Evolutionary conservation across 2,888 invertebrate species (phyloP).

Genomic region (Thymelicus lineola): DNA sequence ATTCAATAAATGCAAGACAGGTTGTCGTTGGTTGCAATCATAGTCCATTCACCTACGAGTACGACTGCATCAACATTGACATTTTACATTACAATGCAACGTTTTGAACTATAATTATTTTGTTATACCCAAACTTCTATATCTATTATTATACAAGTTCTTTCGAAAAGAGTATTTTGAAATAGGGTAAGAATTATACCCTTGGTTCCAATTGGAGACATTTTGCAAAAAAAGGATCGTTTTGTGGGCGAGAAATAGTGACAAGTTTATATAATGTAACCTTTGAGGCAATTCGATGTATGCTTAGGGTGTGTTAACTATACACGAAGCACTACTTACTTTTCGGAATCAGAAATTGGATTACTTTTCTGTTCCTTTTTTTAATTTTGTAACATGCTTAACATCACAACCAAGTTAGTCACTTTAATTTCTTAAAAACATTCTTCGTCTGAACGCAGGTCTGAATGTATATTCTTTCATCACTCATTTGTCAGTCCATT

Average conservation of each 20-base stretch:
- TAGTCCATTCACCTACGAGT: conserved; percentile 30
- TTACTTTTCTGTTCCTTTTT: too few relatives aligned
- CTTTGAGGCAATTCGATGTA: too few relatives aligned
- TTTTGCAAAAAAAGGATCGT: too few relatives aligned
- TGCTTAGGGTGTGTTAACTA: too few relatives aligned
- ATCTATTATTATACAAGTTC: neutral
- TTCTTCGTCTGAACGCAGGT: too few relatives aligned
- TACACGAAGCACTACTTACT: too few relatives aligned
- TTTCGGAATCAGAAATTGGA: too few relatives aligned
- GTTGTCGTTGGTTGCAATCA: conserved; percentile 20
- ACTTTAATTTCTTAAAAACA: neutral
- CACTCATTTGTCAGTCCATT: conserved; percentile 19
- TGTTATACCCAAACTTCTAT: neutral
- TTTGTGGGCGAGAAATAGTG: too few relatives aligned
- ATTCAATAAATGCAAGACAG: conserved; percentile 34
- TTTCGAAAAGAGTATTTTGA: neutral
- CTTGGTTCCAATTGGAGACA: too few relatives aligned
- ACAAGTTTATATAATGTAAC: too few relatives aligned
- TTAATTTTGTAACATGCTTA: too few relatives aligned
- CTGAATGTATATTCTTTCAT: neutral
- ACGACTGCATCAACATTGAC: neutral
- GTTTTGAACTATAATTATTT: neutral
- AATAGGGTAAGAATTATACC: neutral
- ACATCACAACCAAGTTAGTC: too few relatives aligned
- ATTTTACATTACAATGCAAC: neutral